phyloP scores from a whole-genome alignment of 1,140 invertebrate genomes.

The Calephelis virginiensis region DNA sequence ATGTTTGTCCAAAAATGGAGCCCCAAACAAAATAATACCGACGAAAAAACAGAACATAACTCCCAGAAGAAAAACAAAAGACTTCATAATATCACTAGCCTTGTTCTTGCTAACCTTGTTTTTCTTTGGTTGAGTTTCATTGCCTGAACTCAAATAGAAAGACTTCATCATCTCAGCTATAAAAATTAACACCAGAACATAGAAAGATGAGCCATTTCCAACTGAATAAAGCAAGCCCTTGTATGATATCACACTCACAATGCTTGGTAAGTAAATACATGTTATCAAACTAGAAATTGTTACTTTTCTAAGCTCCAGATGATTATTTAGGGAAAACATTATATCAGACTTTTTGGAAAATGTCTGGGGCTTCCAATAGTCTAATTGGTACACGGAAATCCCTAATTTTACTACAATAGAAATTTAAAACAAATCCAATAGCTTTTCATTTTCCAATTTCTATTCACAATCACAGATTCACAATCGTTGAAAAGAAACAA shows the following conservation, averaged over 20 bases:
- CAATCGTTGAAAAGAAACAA: no score
- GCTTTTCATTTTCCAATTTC: no score
- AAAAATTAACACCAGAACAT: slow-evolving; percentile 62
- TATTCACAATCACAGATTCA: no score
- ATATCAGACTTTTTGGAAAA: slow-evolving; percentile 11
- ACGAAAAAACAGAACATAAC: slow-evolving; percentile 79
- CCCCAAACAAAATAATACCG: slow-evolving; percentile 86
- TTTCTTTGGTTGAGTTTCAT: slow-evolving; percentile 50
- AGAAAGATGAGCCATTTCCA: slow-evolving; percentile 63
- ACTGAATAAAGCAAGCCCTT: slow-evolving; percentile 68
- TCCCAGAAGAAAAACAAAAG: slow-evolving; percentile 50
- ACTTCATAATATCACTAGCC: slow-evolving; percentile 54
- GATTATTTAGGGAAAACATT: slow-evolving; percentile 60
- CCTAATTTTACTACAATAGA: no score
- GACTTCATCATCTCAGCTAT: slow-evolving; percentile 63
- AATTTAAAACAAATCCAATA: no score
- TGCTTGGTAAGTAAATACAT: slow-evolving; percentile 70
- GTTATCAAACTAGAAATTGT: slow-evolving; percentile 62
- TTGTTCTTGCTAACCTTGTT: slow-evolving; percentile 48
- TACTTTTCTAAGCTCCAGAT: slow-evolving; percentile 57
- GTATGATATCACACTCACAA: slow-evolving; percentile 65
- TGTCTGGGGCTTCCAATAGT: no score
- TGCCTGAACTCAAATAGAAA: slow-evolving; percentile 54
- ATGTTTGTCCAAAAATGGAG: slow-evolving; percentile 81
- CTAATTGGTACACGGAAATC: no score